Percentiles rank a stretch among this genome's conserved stretches.
These are phyloP conservation scores for Lomographa bimaculata DNA, from an alignment of 2,888 invertebrate species.

Conservation along the genomic window DNA sequence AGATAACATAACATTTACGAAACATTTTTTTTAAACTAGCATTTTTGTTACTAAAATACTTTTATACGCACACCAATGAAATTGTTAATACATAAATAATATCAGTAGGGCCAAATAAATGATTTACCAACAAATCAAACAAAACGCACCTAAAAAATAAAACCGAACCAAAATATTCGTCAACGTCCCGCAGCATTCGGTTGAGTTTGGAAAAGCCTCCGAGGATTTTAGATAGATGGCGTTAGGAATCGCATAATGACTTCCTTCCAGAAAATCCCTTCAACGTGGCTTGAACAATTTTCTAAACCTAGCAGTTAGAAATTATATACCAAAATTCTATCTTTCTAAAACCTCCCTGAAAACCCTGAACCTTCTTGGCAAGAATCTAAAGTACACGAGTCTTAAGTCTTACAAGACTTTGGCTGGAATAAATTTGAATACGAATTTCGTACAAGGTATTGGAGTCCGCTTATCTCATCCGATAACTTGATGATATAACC, in stretches of 20 bases:
- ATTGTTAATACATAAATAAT: too few relatives aligned
- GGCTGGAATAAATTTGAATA: conserved; percentile 54
- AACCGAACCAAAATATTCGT: conserved; percentile 20
- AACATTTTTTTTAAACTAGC: too few relatives aligned
- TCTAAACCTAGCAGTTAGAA: conserved; percentile 37
- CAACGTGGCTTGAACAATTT: conserved; percentile 31
- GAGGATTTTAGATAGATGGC: conserved; percentile 80
- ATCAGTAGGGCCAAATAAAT: too few relatives aligned
- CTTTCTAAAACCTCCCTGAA: conserved; percentile 17
- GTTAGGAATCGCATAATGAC: conserved; percentile 70
- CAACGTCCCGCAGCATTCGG: conserved; percentile 77
- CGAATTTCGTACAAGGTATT: conserved; percentile 39
- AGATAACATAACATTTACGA: too few relatives aligned
- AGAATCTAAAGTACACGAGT: conserved; percentile 26
- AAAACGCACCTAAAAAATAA: conserved; percentile 4
- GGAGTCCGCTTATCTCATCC: conserved; percentile 40
- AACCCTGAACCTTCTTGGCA: conserved; percentile 10
- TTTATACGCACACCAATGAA: too few relatives aligned
- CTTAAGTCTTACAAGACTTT: conserved; percentile 42
- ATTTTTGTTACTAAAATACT: too few relatives aligned
- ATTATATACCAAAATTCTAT: conserved; percentile 35
- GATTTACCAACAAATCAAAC: too few relatives aligned
- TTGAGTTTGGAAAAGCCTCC: conserved; percentile 74
- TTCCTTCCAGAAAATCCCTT: conserved; percentile 50
- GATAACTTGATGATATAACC: conserved; percentile 38